Conservation (phyloP, 2,797 vertebrate genomes). For the Cetoscarus ocellatus region DNA sequence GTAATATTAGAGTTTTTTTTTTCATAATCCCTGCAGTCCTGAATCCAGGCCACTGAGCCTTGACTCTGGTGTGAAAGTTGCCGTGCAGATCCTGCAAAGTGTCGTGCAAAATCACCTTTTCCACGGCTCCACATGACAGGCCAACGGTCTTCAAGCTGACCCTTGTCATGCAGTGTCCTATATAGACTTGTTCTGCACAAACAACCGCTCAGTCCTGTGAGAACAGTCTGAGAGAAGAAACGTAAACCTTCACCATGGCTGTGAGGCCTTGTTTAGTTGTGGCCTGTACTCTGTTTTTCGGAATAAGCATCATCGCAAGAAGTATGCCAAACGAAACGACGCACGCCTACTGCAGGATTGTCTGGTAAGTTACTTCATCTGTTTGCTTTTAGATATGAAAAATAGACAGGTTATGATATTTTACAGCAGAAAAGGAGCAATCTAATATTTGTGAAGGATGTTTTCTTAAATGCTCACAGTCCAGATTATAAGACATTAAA, state of each 20-base stretch:
- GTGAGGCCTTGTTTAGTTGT: constrained; percentile 31
- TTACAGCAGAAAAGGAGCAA: not conserved
- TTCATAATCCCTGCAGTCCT: not conserved
- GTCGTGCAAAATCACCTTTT: constrained; percentile 60
- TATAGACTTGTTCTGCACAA: constrained; percentile 28
- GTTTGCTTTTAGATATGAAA: not conserved
- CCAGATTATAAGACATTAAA: no score
- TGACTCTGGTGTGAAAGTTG: constrained; percentile 7
- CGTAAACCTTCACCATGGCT: constrained; percentile 45
- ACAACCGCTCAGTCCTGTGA: constrained; percentile 1
- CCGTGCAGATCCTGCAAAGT: constrained; percentile 15
- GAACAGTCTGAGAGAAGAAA: constrained; percentile 14
- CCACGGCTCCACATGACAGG: constrained; percentile 59
- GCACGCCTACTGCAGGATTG: constrained; percentile 63
- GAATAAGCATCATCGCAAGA: constrained; percentile 43
- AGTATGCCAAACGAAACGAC: constrained; percentile 12
- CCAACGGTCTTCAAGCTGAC: constrained; percentile 3
- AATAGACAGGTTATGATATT: no score
- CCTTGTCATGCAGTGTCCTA: constrained; percentile 1
- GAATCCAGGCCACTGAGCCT: not conserved
- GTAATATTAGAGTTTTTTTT: not conserved
- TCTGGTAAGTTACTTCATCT: constrained; percentile 59
- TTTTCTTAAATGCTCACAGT: no score
- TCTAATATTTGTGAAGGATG: no score
- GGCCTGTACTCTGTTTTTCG: constrained; percentile 40